Base-by-base conservation (phyloP, 2,797 vertebrate genomes). In the Alca torda region DNA sequence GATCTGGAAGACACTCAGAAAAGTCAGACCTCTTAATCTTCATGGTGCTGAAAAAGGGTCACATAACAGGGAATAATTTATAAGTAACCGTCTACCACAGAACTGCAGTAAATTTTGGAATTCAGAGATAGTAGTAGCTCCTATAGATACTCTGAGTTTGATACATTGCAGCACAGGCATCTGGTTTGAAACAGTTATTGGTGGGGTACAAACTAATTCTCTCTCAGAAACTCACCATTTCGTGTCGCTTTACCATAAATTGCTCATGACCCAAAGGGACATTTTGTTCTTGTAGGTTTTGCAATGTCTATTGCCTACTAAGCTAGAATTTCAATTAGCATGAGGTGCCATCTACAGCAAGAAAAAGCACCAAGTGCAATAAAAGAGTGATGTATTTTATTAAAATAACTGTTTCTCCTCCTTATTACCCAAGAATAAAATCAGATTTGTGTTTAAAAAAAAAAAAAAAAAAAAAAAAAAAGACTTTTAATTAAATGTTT, bases 271-370 rank as follows among this genome's bases (percentile, higher is more conserved):
- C 81, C 79, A 93, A 77, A 67, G 64, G 61, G 35, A 90, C 69
- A 37, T 85, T 96, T 93, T 89, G 60, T 88, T 54, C 88, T 90
- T 87, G 41, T 41, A 39, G 69, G 24, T 94, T 96, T 93, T 87
- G 57, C 78, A 54, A 51, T 85, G 16, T 86, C 63, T 94, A 20
- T 75, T 87, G 53, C 25, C 73, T 90, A 87, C 51, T 43, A 97
- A 94, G 33, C 43, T n/a, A 67, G 86, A 96, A 95, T 97, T 94
- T 96, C 87, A 96, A 92, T 93, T 93, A 84, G 19, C 68, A 13
- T 72, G 28, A 87, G 30, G 45, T 95, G 37, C 64, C 77, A 72
- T n/a, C 64, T 95, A 54, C 46, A 24, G 76, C 10, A 90, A 90
- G 41, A 37, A 95, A 90, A 91, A 90, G 31, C 20, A 46, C 16